Percentiles rank a stretch among this genome's conserved stretches.
These are phyloP conservation scores for Phasianus colchicus DNA, from an alignment of 2,113 vertebrate species.

Conservation along the genomic window DNA sequence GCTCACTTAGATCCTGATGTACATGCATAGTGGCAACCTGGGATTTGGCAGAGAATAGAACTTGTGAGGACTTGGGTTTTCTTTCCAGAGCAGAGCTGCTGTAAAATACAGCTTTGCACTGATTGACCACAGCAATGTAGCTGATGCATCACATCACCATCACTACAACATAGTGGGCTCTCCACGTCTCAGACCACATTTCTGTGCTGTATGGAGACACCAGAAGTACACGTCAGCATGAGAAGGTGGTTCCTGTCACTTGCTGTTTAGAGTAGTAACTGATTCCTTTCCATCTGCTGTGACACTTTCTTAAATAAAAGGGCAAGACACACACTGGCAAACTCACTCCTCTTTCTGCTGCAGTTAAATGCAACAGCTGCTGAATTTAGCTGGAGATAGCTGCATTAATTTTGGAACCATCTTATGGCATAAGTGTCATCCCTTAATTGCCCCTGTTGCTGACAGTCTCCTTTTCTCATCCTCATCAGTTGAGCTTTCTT, in stretches of 20 bases:
- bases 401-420: not conserved
- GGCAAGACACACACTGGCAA: not conserved
- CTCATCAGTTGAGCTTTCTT: not conserved
- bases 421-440: not conserved
- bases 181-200: not conserved
- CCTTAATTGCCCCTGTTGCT: not conserved
- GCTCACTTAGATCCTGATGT: not conserved
- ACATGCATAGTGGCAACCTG: fast-evolving
- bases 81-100: not conserved
- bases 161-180: not conserved
- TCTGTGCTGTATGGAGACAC: not conserved
- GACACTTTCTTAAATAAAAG: not conserved
- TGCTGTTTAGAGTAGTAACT: not conserved
- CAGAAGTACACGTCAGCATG: not conserved
- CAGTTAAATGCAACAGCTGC: not conserved
- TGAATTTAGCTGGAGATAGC: not conserved
- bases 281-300: not conserved
- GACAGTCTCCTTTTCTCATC: not conserved
- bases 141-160: not conserved
- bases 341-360: not conserved
- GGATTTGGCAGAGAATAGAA: not conserved
- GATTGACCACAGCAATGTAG: not conserved
- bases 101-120: not conserved
- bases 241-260: not conserved
- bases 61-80: not conserved